Base-by-base conservation (phyloP, 23 tunicate species). In the Halocynthia aurantium region DNA sequence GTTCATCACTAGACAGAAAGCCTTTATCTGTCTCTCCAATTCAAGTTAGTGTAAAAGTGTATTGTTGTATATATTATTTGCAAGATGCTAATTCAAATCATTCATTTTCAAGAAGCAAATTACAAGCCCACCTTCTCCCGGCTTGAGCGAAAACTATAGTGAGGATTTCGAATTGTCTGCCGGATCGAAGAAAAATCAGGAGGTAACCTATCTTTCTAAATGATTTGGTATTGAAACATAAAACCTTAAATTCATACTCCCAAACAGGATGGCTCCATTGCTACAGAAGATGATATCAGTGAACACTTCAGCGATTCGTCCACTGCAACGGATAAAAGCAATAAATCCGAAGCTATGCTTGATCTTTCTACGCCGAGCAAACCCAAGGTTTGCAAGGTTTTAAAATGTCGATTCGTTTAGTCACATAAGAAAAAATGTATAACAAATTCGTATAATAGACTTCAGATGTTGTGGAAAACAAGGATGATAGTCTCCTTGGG, bases 251-350 rank as follows among this genome's bases (percentile, higher is more conserved):
- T 20, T 65, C 31, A 15, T 65, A 65, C 19, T 65, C 31, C 31
- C 4, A 58, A 13, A 13, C 19, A 65, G 70, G 70, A 65, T 65
- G 70, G 31, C 51, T 85, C 84, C 8, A 71, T 78, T 17, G 78
- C 61, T 67, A 82, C 86, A 5, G 93, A 87, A 19, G 93, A 87
- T 18, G 86, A 87, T 22, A 69, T 82, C 11, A 82, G 93, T 20
- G 93, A 87, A 70, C 77, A 81, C 0, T 40, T 87, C 66, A 82
- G 85, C 57, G 86, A 82, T n/a, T 49, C 51, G 6, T 82, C 83
- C 18, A 20, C 70, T 65, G 70, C 17, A 15, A 53, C 80, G 8
- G 79, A 80, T 51, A 50, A 52, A 21, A 80, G 80, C 50, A 83
- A 55, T 21, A 66, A 10, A 15, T 85, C 90, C 6, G 76, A 64